phyloP scores from a whole-genome alignment of 2,888 invertebrate species.

The Branchellion lobata region DNA sequence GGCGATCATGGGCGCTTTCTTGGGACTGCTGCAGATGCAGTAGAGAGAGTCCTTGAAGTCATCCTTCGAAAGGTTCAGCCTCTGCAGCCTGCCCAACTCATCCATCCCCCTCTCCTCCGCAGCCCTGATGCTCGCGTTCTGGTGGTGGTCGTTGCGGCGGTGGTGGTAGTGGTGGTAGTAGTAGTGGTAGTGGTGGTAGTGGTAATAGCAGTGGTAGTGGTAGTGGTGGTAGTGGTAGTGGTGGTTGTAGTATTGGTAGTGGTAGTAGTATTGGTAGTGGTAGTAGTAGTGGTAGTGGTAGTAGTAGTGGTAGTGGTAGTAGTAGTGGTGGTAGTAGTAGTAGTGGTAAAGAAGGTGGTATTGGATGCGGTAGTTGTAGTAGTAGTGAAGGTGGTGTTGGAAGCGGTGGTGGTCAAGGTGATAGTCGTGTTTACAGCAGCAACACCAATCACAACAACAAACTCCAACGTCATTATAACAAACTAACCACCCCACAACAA shows the following conservation, averaged over 20 bases:
- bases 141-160: not conserved
- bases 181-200: not conserved
- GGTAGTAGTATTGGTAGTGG: not conserved
- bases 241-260: not conserved
- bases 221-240: not conserved
- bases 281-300: not conserved
- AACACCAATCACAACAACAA: no score
- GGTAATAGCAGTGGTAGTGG: not conserved
- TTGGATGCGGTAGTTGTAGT: no score
- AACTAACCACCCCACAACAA: no score
- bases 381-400: no score
- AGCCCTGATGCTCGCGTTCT: not conserved
- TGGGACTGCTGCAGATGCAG: constrained; percentile 11
- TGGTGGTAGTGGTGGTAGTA: not conserved
- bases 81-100: constrained; percentile 1
- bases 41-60: constrained; percentile 17
- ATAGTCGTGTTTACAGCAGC: no score
- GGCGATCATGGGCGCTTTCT: not conserved
- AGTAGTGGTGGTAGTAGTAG: not conserved
- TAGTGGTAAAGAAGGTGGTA: not conserved
- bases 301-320: not conserved
- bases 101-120: constrained; percentile 18
- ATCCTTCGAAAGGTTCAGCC: constrained; percentile 2
- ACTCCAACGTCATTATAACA: no score
- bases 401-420: no score